Percentiles rank a stretch among this genome's conserved stretches.
phyloP scores from a whole-genome alignment of 2,113 vertebrate genomes.

The Bagarius yarrelli region DNA sequence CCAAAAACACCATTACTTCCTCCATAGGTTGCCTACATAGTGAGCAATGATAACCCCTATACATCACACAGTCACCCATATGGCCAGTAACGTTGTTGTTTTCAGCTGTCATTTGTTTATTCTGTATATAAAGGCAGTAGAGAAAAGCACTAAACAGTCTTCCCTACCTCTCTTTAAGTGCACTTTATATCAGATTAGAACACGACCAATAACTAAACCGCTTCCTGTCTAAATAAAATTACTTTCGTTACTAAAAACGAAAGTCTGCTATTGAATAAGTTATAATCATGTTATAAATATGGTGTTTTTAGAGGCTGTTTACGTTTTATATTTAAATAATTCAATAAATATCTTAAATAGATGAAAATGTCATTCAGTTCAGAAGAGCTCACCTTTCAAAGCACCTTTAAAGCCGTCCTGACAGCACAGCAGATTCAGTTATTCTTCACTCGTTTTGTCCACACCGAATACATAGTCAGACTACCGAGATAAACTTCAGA shows the following conservation, averaged over 20 bases:
- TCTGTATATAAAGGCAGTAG: not conserved
- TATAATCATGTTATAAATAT: no score
- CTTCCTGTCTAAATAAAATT: not conserved
- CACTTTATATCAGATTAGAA: not conserved
- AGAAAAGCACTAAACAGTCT: not conserved
- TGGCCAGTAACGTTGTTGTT: not conserved
- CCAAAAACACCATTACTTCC: not conserved
- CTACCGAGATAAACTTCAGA: not conserved
- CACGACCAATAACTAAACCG: not conserved
- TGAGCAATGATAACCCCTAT: not conserved
- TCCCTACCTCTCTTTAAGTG: not conserved
- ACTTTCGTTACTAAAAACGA: not conserved
- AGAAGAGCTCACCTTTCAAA: conserved; percentile 12
- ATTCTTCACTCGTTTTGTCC: not conserved
- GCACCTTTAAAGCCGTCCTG: not conserved
- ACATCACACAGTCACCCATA: not conserved
- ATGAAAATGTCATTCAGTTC: not conserved
- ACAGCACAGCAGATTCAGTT: not conserved
- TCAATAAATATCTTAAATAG: not conserved
- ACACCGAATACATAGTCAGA: no score
- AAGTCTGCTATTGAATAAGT: not conserved
- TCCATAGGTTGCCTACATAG: not conserved
- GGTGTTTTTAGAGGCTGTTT: no score
- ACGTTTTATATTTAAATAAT: no score
- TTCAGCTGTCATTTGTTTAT: not conserved